phyloP scores from a whole-genome alignment of 2,113 vertebrate species.

The Peromyscus polionotus region DNA sequence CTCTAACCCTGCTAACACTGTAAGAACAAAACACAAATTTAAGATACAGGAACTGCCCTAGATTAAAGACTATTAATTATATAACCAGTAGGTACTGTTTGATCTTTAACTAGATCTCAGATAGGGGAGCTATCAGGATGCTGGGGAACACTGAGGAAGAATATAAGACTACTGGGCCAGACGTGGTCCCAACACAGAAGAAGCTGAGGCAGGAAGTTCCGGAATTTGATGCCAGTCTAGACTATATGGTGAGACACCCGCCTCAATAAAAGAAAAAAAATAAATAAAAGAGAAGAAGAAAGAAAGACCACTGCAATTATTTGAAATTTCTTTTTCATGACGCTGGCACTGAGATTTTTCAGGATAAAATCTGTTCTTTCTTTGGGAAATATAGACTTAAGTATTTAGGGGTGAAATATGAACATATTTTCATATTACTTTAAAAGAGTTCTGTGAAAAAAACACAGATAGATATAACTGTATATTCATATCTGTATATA shows the following conservation, averaged over 20 bases:
- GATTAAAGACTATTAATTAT: slow-evolving; percentile 46
- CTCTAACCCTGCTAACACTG: neutral
- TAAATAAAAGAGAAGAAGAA: neutral
- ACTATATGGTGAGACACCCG: neutral
- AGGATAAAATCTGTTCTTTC: slow-evolving; percentile 32
- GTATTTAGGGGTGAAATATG: neutral
- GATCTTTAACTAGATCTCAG: neutral
- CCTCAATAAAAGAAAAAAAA: neutral
- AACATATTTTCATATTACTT: slow-evolving; percentile 33
- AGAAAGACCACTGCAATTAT: neutral
- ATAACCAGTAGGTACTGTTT: neutral
- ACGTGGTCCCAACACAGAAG: neutral
- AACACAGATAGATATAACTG: neutral
- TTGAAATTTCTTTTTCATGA: neutral
- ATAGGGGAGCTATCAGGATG: neutral
- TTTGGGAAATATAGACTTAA: neutral
- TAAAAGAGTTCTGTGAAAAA: slow-evolving; percentile 45
- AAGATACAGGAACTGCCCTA: neutral
- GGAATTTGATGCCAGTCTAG: neutral
- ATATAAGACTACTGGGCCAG: neutral
- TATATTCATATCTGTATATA: neutral
- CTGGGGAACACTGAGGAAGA: neutral
- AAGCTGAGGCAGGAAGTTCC: neutral
- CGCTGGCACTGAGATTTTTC: neutral
- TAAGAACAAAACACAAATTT: neutral